Conservation (phyloP, 2,888 invertebrate species). For the Exocentrus adspersus region DNA sequence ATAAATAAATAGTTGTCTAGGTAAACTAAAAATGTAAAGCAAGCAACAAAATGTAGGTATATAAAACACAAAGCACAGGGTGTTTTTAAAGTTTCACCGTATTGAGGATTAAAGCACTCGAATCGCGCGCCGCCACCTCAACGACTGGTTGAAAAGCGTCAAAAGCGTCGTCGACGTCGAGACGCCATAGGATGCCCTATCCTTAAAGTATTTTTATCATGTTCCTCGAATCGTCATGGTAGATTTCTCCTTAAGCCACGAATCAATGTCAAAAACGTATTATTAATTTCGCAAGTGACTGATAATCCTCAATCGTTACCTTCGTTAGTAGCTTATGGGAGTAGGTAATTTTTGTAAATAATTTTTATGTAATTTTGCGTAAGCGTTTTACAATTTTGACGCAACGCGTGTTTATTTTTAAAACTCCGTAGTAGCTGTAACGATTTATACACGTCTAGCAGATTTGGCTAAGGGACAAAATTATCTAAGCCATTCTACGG, state of each 20-base stretch:
- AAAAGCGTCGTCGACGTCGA: slow-evolving; percentile 41
- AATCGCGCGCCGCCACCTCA: slow-evolving; percentile 52
- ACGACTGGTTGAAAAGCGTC: slow-evolving; percentile 50
- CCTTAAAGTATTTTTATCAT: slow-evolving; percentile 56
- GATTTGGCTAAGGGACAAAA: slow-evolving; percentile 16
- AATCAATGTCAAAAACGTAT: slow-evolving; percentile 14
- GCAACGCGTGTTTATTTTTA: slow-evolving; percentile 16
- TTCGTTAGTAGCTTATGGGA: neutral
- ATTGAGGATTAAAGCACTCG: slow-evolving; percentile 40
- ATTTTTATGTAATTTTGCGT: slow-evolving; percentile 7
- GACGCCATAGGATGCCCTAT: slow-evolving; percentile 38
- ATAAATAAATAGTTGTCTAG: too few species aligned
- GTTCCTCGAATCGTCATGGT: slow-evolving; percentile 34
- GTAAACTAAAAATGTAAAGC: too few species aligned
- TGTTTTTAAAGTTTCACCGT: slow-evolving; percentile 28
- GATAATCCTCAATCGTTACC: neutral
- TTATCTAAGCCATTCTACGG: neutral
- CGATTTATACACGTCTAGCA: neutral
- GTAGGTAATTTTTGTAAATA: slow-evolving; percentile 1
- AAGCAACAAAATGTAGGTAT: neutral
- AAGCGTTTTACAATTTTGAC: slow-evolving; percentile 4
- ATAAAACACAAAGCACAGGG: neutral
- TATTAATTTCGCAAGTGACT: neutral
- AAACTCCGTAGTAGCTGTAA: neutral
- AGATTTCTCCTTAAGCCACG: slow-evolving; percentile 24